Base-by-base conservation (phyloP, 2,797 vertebrate genomes). In the Crocodylus rhombifer region DNA sequence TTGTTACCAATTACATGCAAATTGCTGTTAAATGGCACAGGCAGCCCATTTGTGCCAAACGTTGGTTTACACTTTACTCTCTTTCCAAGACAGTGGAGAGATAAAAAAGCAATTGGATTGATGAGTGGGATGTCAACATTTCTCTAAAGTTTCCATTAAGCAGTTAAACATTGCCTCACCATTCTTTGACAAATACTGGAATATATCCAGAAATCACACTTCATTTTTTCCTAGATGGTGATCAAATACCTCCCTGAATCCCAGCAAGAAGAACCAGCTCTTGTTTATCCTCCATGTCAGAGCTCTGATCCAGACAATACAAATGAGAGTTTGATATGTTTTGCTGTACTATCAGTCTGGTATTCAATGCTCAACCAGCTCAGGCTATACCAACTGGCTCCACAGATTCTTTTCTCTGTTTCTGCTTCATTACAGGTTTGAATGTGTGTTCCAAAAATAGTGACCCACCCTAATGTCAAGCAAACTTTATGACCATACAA, bases 51-150 rank as follows among this genome's bases (percentile, higher is more conserved):
- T 97, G 87, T 96, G 94, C 91, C 92, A 96, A 95, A 91, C 5
- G 36, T 91, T 95, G 81, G 94, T 97, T 98, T 97, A 97, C 63
- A 94, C 95, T 97, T 97, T 95, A 95, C 90, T 97, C 93, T 95
- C 93, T 94, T 96, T 96, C 94, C 95, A 96, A 96, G 97, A 96
- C 87, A 64, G 95, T 93, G 95, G 93, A 92, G 92, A 97, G 97
- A 97, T 96, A 97, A 97, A 95, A 94, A 97, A 95, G 96, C 94
- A 95, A 94, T 84, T 60, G 25, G 93, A 95, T 93, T 96, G 95
- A 96, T 93, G 84, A 95, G 93, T 89, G 95, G 94, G 93, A 97
- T 95, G 96, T 92, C 95, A 94, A 92, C 91, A 94, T 95, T 94
- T 94, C 80, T 85, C 92, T 94, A 92, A 60, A 91, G 81, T 93